Base-by-base conservation (phyloP, 2,888 invertebrate genomes). In the Tanypteryx hageni region DNA sequence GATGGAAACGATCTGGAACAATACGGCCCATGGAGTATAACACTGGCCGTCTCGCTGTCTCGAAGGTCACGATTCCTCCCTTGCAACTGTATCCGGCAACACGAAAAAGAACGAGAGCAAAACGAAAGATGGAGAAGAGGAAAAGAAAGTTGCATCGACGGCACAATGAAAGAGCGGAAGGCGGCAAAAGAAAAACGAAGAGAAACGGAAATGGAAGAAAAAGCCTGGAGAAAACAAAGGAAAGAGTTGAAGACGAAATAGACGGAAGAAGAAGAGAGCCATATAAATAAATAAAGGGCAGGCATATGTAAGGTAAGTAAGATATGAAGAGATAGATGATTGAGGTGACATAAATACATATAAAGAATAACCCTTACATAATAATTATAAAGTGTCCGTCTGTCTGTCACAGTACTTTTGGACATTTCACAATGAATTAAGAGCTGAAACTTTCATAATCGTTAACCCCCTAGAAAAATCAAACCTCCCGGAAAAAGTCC, bases 1-100 rank as follows among this genome's bases (percentile, higher is more conserved):
- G 89, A 89, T 89, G 89, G 59, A 89, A 64, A 89, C 68, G 31
- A 89, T 44, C 86, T 64, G 86, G 86, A 61, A 64, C 61, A 59
- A 86, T 86, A 86, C 61, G 61, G 18, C 61, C 27, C 59, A 61
- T 18, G 86, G 86, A 86, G 61, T 61, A 57, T 57, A 56, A n/a
- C 56, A 59, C 16, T 61, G 61, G 59, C 31, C 27, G 61, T 61
- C 31, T 61, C 86, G 61, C 14, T 86, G 86, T 86, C 61, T 13
- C 11, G 61, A 31, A 31, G 18, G 86, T 86, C 86, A 86, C 86
- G 86, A 86, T 86, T 86, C 18, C 61, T 61, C 18, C 86, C 61
- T 61, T 64, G 86, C 86, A 86, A 86, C 86, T 86, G 86, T 86
- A 86, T 64, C 61, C 27, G 61, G 31, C 86, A 61, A 27, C 61